phyloP scores from a whole-genome alignment of 2,113 vertebrate genomes.

The Urocynchramus pylzowi region DNA sequence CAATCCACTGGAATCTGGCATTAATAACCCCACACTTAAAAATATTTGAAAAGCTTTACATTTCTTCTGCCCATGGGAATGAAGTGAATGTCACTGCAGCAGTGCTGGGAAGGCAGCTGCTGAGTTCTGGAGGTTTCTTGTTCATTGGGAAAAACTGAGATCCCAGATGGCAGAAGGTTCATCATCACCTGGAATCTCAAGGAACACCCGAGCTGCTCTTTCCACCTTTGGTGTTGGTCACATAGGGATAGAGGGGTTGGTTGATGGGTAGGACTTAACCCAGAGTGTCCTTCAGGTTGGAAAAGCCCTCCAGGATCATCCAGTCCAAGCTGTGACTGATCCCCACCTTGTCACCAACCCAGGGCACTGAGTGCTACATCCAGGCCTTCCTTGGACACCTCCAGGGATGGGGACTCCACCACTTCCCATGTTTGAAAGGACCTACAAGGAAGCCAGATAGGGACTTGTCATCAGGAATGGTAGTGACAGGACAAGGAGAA shows the following conservation, averaged over 20 bases:
- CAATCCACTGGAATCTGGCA: conserved; percentile 4
- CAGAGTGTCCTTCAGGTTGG: not conserved
- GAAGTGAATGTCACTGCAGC: not conserved
- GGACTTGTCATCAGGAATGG: fast-evolving
- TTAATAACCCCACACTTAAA: conserved; percentile 3
- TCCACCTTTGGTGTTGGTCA: not conserved
- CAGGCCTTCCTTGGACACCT: not conserved
- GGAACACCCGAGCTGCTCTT: not conserved
- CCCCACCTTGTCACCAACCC: not conserved
- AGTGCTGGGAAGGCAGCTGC: not conserved
- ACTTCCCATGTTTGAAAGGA: not conserved
- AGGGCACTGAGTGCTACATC: not conserved
- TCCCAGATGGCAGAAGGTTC: not conserved
- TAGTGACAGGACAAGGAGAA: not conserved
- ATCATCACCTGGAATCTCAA: not conserved
- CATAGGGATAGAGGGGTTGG: not conserved
- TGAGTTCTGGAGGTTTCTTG: not conserved
- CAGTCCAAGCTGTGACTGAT: not conserved
- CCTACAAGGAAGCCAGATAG: not conserved
- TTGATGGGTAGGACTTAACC: not conserved
- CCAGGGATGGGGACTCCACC: not conserved
- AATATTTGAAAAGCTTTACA: conserved; percentile 1
- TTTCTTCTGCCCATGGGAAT: not conserved
- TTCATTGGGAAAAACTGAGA: not conserved
- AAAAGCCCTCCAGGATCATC: not conserved